Evolutionary conservation across 2,888 invertebrate species (phyloP).

Genomic region (Lydus trimaculatus): DNA sequence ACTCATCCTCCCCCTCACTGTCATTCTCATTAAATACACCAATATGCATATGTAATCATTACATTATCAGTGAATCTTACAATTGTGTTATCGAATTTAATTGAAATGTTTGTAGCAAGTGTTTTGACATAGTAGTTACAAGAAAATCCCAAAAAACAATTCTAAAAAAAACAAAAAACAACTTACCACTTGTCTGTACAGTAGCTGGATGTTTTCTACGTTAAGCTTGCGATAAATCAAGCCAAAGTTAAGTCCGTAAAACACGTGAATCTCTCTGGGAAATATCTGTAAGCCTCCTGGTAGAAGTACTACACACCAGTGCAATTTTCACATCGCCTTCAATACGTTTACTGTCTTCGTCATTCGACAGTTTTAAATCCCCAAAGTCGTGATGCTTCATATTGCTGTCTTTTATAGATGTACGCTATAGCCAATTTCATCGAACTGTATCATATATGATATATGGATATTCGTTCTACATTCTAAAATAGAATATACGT

Average conservation of each 20-base stretch:
- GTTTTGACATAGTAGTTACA: background rate
- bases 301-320: background rate
- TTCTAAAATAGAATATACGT: conserved; percentile 30
- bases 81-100: background rate
- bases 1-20: background rate
- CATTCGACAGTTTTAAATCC: conserved; percentile 53
- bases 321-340: conserved; percentile 16
- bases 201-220: conserved; percentile 1
- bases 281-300: background rate
- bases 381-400: conserved; percentile 56
- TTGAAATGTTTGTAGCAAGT: background rate
- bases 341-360: conserved; percentile 7
- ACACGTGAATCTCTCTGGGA: conserved; percentile 3
- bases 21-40: background rate
- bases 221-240: conserved; percentile 12
- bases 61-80: background rate
- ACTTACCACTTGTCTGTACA: background rate
- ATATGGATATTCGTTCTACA: conserved; percentile 50
- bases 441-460: conserved; percentile 55
- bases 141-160: background rate
- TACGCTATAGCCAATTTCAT: conserved; percentile 55
- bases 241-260: conserved; percentile 10
- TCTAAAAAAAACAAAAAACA: background rate
- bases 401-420: conserved; percentile 55
- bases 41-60: background rate